phyloP scores from a whole-genome alignment of 1,140 invertebrate species.

The Nasonia longicornis region DNA sequence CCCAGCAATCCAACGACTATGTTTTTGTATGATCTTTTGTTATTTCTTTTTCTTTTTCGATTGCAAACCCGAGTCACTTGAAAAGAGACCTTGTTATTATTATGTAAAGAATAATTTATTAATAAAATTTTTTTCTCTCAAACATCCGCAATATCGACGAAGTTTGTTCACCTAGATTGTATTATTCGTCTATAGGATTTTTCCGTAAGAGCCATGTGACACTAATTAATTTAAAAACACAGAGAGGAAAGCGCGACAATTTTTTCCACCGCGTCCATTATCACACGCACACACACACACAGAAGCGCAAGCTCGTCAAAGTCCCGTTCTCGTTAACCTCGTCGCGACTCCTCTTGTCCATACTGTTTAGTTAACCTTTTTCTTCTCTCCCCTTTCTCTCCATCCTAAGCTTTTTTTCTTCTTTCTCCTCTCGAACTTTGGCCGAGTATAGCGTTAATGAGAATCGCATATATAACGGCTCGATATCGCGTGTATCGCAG shows the following conservation, averaged over 20 bases:
- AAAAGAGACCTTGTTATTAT: not conserved
- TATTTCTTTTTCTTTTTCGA: not conserved
- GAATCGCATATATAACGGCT: slow-evolving; percentile 5
- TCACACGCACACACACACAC: not conserved
- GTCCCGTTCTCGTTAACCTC: not conserved
- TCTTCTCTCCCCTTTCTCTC: not conserved
- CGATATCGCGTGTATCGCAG: slow-evolving; percentile 8
- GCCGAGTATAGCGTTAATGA: not conserved
- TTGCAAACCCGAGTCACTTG: not conserved
- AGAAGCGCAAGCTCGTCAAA: not conserved
- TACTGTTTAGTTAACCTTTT: not conserved
- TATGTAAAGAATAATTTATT: not conserved
- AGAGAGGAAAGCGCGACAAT: not conserved
- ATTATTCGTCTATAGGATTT: no score
- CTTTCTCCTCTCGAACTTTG: not conserved
- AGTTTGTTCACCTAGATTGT: no score
- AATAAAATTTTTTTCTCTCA: not conserved
- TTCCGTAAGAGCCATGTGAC: not conserved
- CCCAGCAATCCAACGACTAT: no score
- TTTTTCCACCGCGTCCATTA: not conserved
- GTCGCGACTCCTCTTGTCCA: not conserved
- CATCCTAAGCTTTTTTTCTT: not conserved
- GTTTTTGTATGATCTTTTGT: no score
- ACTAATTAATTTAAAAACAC: not conserved
- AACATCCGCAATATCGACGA: no score